Conservation (phyloP, 2,113 vertebrate genomes). For the Melozone crissalis region DNA sequence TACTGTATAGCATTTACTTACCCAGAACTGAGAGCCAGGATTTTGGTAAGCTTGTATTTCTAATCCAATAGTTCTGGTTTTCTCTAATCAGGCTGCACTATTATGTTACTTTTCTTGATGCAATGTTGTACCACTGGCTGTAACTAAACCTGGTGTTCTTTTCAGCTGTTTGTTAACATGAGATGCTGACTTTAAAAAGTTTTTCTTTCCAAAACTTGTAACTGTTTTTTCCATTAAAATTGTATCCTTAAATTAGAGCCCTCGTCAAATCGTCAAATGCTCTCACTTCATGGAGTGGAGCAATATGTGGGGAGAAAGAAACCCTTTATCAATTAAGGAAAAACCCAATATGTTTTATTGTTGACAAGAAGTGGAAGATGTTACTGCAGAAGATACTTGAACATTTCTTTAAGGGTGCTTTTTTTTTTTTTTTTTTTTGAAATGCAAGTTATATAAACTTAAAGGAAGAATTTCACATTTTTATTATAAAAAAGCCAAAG, state of each 20-base stretch:
- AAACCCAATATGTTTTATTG: background rate
- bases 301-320: background rate
- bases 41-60: slow-evolving; percentile 9
- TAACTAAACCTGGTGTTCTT: background rate
- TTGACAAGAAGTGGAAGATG: background rate
- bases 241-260: background rate
- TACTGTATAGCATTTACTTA: background rate
- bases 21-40: background rate
- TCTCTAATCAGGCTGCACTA: background rate
- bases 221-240: background rate
- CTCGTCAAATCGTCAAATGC: background rate
- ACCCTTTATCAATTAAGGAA: background rate
- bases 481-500: background rate
- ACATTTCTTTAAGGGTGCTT: background rate
- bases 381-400: background rate
- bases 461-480: background rate
- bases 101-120: slow-evolving; percentile 7
- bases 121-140: background rate
- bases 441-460: background rate
- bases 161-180: background rate
- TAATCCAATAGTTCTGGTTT: background rate
- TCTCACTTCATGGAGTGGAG: background rate
- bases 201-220: background rate
- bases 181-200: background rate
- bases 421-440: background rate